Evolutionary conservation across 2,888 invertebrate genomes (phyloP), one percentile per base, ranked within the genome.

Genomic region (Aplocera efformata): DNA sequence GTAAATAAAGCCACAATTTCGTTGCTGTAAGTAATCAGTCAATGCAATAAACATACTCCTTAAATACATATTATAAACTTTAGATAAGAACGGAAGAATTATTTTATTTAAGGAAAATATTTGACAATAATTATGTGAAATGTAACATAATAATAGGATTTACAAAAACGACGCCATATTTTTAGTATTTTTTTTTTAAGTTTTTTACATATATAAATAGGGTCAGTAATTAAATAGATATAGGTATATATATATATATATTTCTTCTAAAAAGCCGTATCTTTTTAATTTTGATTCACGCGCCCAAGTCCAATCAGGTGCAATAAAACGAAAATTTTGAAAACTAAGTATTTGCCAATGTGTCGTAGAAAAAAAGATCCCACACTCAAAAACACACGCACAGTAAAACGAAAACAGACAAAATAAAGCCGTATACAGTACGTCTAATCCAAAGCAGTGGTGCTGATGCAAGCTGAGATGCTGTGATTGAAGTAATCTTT

Each of bases 381-480:
- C 45, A 48, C 48, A 51, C 50, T 47, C 38, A 45, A 38, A 32
- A 24, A 29, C 35, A 44, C 35, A 47, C 34, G n/a, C 8, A 8
- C 21, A n/a, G 17, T 30, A 1, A 17, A 30, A 7, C n/a, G 25
- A 29, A 35, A 42, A 53, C 51, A 61, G 62, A 63, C 56, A 53
- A 50, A 40, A 50, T 39, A 25, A 64, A 66, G 60, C 62, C 50
- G 53, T 55, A 48, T 55, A 54, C 50, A 60, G 64, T 62, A 69
- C 66, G 67, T 65, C 49, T 51, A 66, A 78, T 65, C 49, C 52
- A 66, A 78, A 76, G 75, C 79, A 51, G 64, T 72, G 68, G 52
- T 64, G 52, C 61, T 72, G 69, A 67, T 60, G 63, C 63, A 71
- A 72, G 73, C 76, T 58, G 64, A 61, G 60, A 68, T 68, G 65